These are phyloP conservation scores for Hemicentrotus pulcherrimus DNA, from an alignment of 35 echinoderm and acorn worm genomes.

Conservation along the genomic window DNA sequence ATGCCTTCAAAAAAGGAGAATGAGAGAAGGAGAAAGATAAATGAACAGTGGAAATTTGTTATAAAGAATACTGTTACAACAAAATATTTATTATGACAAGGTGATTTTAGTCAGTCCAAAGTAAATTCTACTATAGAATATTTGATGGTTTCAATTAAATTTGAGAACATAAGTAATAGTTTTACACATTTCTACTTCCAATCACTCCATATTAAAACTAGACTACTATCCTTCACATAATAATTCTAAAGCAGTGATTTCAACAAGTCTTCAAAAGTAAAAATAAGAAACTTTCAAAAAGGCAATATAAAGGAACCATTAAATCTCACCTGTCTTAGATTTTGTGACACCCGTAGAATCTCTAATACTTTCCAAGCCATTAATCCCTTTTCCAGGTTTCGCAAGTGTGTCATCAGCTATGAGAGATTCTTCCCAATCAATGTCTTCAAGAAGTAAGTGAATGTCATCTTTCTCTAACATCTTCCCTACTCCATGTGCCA, in stretches of 20 bases:
- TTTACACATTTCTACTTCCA: too few species aligned
- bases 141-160: background rate
- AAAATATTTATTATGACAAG: too few species aligned
- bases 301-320: background rate
- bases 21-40: background rate
- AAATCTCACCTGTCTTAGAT: background rate
- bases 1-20: background rate
- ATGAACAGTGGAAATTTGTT: too few species aligned
- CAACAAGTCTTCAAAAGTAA: too few species aligned
- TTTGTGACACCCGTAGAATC: background rate
- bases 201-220: too few species aligned
- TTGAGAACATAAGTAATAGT: too few species aligned
- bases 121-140: background rate
- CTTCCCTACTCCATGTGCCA: background rate
- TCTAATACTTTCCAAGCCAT: background rate
- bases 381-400: background rate
- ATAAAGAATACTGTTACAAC: too few species aligned
- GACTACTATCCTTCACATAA: too few species aligned
- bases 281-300: too few species aligned
- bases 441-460: background rate
- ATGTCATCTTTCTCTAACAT: background rate
- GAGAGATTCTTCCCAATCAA: conserved; percentile 34
- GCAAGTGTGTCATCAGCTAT: background rate
- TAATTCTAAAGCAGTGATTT: too few species aligned
- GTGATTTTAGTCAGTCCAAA: background rate